These are phyloP conservation scores for Drosophila neutralis DNA, from an alignment of 2,888 invertebrate genomes.

Conservation along the genomic window DNA sequence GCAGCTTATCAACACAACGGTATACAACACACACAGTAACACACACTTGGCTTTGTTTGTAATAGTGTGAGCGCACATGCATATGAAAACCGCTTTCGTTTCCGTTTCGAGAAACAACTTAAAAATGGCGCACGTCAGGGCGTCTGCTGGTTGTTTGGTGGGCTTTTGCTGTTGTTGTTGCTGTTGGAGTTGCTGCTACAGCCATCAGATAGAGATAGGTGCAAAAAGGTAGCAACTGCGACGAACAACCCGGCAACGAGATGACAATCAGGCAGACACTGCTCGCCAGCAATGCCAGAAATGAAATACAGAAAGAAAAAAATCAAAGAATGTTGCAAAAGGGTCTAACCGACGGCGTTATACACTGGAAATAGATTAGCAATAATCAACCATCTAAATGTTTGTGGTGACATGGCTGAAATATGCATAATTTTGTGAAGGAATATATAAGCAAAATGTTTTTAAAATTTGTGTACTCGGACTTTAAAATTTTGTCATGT, in stretches of 20 bases:
- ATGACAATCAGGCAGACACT: slow-evolving; percentile 72
- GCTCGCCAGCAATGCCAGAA: slow-evolving; percentile 32
- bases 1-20: slow-evolving; percentile 49
- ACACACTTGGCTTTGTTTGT: slow-evolving; percentile 14
- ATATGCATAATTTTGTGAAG: neutral
- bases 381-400: neutral
- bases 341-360: neutral
- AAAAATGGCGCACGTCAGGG: slow-evolving; percentile 74
- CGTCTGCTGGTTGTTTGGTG: slow-evolving; percentile 46
- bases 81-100: slow-evolving; percentile 81
- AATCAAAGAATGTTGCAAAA: neutral
- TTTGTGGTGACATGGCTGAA: neutral
- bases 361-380: neutral
- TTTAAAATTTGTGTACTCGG: neutral
- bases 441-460: neutral
- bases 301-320: slow-evolving; percentile 33
- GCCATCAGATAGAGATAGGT: slow-evolving; percentile 74
- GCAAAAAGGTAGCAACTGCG: slow-evolving; percentile 66
- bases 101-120: slow-evolving; percentile 77
- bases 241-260: slow-evolving; percentile 58
- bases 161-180: slow-evolving; percentile 24
- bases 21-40: slow-evolving; percentile 34
- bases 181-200: slow-evolving; percentile 36
- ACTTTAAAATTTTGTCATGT: neutral
- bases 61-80: slow-evolving; percentile 66